These are phyloP conservation scores for Romanogobio albipinnatus DNA, from an alignment of 2,113 vertebrate species.

Conservation along the genomic window DNA sequence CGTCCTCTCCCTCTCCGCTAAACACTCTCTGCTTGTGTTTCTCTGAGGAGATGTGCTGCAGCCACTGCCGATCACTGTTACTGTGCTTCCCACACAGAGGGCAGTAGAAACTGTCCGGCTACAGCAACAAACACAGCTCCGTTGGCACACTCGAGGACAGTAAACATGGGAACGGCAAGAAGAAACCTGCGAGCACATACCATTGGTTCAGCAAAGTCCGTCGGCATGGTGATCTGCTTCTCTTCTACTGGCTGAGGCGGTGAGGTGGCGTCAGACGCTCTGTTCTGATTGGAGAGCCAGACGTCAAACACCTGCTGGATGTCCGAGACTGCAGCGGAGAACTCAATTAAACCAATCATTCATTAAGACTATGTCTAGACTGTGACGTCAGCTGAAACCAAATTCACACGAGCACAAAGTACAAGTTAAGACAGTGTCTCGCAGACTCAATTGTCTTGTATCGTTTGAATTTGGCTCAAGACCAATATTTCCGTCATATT, in stretches of 20 bases:
- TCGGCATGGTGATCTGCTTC: constrained; percentile 93
- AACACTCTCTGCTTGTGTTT: constrained; percentile 96
- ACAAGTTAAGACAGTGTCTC: no score
- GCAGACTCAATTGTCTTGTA: no score
- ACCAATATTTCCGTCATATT: background rate
- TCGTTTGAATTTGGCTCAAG: background rate
- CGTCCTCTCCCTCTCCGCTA: constrained; percentile 88
- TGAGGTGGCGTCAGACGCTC: constrained; percentile 75
- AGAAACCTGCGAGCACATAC: constrained; percentile 66
- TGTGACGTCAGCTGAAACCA: no score
- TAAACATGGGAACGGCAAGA: background rate
- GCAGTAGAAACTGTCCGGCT: constrained; percentile 68
- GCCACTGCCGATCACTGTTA: constrained; percentile 97
- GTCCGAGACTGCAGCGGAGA: constrained; percentile 78
- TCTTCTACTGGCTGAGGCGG: constrained; percentile 77
- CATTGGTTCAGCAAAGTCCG: constrained; percentile 88
- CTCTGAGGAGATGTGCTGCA: constrained; percentile 91
- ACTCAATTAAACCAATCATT: background rate
- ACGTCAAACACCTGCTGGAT: constrained; percentile 94
- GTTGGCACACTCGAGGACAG: background rate
- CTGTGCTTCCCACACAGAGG: constrained; percentile 92
- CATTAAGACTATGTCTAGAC: background rate
- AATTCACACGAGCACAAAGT: no score
- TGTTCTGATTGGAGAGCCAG: constrained; percentile 83
- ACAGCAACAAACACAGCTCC: constrained; percentile 2